Evolutionary conservation across 2,113 vertebrate genomes (phyloP), one percentile per base, ranked within the genome.

Genomic region (Bothrops jararaca): DNA sequence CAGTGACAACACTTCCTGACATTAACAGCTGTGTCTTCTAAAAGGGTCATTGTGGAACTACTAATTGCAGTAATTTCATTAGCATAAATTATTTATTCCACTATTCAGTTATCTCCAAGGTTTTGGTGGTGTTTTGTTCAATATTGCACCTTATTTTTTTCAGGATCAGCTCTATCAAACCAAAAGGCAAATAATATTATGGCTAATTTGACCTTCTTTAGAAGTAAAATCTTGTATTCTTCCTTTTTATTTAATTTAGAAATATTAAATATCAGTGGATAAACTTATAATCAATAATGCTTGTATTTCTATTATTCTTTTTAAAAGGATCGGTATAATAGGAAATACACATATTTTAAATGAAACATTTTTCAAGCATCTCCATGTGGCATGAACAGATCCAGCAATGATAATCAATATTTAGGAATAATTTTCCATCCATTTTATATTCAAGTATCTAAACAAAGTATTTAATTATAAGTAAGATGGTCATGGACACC

Each of bases 11-110:
- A 98, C 98, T 98, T 98, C 98, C 98, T 98, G 98, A 98, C 98
- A 98, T 98, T 98, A 98, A 98, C 99, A 99, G 98, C 99, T 99
- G 99, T 98, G 98, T 98, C 98, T 98, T 98, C 98, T 98, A 98
- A 98, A 98, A 98, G 98, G 98, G 98, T 99, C 98, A 98, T 99
- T 99, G 98, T 98, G 98, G 97, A 98, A 98, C 98, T 99, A 98
- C 98, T 98, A 99, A 99, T 99, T 99, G 99, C 98, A 98, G 98
- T 98, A 98, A 98, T 98, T 99, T 99, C 98, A 99, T 99, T 99
- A 99, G 98, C 99, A 99, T 99, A 99, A 99, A 99, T 99, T 99
- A 99, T 99, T 98, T 98, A 98, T 98, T 98, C 98, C 98, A 98
- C 98, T 98, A 98, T 98, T 98, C 98, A 98, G 98, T 98, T 98